Evolutionary conservation across 2,797 vertebrate species (phyloP).

Genomic region (Tachyglossus aculeatus): DNA sequence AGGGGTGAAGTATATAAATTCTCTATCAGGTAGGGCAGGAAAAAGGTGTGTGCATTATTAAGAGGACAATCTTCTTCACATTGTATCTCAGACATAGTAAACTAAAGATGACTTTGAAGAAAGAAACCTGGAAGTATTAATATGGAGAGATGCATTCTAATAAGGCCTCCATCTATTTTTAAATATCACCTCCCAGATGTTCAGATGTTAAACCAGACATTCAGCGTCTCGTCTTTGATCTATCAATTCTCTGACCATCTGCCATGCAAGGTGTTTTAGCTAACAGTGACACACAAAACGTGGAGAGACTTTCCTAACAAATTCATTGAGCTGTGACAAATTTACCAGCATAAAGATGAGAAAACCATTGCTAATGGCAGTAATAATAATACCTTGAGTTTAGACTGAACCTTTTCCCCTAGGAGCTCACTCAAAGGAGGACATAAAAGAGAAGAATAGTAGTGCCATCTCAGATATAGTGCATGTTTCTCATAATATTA

Average conservation of each 20-base stretch:
- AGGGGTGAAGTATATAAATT: constrained; percentile 42
- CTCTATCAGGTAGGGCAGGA: constrained; percentile 31
- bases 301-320: constrained; percentile 27
- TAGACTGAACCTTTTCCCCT: no score
- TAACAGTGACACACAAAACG: no score
- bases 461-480: no score
- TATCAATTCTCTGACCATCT: constrained; percentile 48
- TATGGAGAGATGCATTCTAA: constrained; percentile 15
- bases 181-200: constrained; percentile 49
- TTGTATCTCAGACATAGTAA: constrained; percentile 28
- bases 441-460: no score
- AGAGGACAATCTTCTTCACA: constrained; percentile 5
- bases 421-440: no score
- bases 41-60: constrained; percentile 6
- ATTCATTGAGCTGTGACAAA: constrained; percentile 26
- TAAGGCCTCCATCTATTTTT: constrained; percentile 11
- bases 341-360: constrained; percentile 26
- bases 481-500: no score
- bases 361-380: neutral
- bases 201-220: constrained; percentile 19
- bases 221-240: constrained; percentile 41
- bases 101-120: constrained; percentile 12
- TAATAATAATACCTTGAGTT: no score
- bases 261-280: constrained; percentile 9
- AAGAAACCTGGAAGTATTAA: constrained; percentile 34